These are phyloP conservation scores for Drosophila longiperda DNA, from an alignment of 2,888 invertebrate species.

Conservation along the genomic window DNA sequence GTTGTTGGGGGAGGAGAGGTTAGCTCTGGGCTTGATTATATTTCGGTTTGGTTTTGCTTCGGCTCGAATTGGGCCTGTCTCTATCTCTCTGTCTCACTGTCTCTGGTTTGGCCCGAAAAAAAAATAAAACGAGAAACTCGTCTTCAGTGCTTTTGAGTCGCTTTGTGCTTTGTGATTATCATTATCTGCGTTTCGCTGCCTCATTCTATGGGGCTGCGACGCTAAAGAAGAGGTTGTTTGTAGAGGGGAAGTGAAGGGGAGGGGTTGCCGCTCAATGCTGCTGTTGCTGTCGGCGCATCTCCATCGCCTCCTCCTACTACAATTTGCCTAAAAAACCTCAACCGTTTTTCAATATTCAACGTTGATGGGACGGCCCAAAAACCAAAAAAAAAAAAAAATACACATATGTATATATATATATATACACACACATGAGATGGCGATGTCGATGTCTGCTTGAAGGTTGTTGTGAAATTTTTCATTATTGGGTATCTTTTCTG, in stretches of 20 bases:
- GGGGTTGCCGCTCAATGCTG: conserved; percentile 30
- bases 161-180: conserved; percentile 79
- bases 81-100: conserved; percentile 24
- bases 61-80: conserved; percentile 46
- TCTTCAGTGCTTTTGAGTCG: conserved; percentile 57
- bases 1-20: conserved; percentile 35
- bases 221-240: neutral
- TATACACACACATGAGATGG: conserved; percentile 31
- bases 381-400: conserved; percentile 37
- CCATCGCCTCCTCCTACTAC: conserved; percentile 77
- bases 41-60: conserved; percentile 45
- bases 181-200: conserved; percentile 80
- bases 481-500: conserved; percentile 75
- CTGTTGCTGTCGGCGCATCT: conserved; percentile 47
- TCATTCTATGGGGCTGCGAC: conserved; percentile 70
- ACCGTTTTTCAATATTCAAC: conserved; percentile 80
- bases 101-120: conserved; percentile 67
- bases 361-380: conserved; percentile 54
- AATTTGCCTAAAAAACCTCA: conserved; percentile 77
- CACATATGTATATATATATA: conserved; percentile 1
- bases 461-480: conserved; percentile 81
- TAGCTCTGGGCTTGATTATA: conserved; percentile 53
- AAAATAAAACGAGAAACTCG: conserved; percentile 53
- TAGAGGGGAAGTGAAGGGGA: neutral
- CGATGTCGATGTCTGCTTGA: conserved; percentile 60